A percentile compares a stretch with the other conserved stretches of the same genome.
These are phyloP conservation scores for Chamaetylas fuelleborni DNA, from an alignment of 2,113 vertebrate species.

Conservation along the genomic window DNA sequence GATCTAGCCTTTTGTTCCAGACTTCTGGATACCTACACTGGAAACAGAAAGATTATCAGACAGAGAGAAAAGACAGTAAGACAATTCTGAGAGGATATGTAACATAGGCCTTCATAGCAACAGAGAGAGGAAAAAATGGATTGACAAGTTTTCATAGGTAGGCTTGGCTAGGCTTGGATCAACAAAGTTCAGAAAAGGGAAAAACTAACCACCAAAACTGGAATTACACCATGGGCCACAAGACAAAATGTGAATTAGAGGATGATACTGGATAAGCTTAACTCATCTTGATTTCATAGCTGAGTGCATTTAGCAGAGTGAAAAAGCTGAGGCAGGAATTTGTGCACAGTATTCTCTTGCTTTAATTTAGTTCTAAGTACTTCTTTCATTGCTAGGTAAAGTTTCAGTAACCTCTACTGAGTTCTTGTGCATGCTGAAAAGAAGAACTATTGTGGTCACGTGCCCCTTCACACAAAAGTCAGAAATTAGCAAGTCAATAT, in stretches of 20 bases:
- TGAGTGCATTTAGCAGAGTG: neutral
- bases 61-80: neutral
- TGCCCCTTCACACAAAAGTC: neutral
- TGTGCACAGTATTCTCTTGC: neutral
- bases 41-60: neutral
- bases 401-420: neutral
- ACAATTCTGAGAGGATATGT: neutral
- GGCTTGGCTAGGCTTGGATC: neutral
- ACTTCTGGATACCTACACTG: neutral
- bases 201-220: neutral
- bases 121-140: neutral
- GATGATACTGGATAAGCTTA: neutral
- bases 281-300: neutral
- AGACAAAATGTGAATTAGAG: neutral
- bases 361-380: neutral
- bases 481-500: neutral
- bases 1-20: neutral
- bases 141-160: neutral
- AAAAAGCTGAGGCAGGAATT: neutral
- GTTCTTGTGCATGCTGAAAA: neutral
- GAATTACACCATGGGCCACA: neutral
- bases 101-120: neutral
- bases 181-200: neutral
- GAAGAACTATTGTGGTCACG: neutral
- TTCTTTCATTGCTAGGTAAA: neutral